Percentiles rank a stretch among this genome's conserved stretches.
phyloP scores from a whole-genome alignment of 2,888 invertebrate species.

The Trichopria drosophilae region DNA sequence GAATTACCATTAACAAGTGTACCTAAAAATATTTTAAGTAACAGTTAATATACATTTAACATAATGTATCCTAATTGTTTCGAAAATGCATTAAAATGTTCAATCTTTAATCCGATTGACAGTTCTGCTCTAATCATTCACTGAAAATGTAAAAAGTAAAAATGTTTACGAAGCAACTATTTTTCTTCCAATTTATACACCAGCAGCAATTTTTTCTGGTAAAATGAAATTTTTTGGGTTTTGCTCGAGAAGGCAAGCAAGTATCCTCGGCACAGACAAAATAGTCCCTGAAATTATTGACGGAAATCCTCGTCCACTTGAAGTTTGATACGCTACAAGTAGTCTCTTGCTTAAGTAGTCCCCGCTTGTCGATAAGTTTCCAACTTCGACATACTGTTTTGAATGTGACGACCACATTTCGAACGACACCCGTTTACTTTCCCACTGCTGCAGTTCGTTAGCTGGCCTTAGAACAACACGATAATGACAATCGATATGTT shows the following conservation, averaged over 20 bases:
- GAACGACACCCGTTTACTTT: conserved; percentile 70
- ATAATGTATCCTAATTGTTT: no score
- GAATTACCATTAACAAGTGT: no score
- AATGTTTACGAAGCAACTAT: no score
- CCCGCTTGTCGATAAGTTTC: conserved; percentile 71
- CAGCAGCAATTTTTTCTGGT: conserved; percentile 42
- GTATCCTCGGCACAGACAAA: conserved; percentile 72
- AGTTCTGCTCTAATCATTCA: no score
- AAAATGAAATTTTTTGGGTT: conserved; percentile 56
- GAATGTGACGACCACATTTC: conserved; percentile 74
- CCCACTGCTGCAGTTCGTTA: conserved; percentile 65
- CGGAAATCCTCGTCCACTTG: conserved; percentile 66
- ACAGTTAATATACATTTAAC: no score
- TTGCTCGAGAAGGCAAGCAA: conserved; percentile 74
- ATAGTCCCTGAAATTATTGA: conserved; percentile 73
- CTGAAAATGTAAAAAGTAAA: no score
- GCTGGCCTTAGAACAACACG: conserved; percentile 68
- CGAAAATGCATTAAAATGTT: no score
- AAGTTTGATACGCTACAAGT: conserved; percentile 68
- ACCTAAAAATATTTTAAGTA: no score
- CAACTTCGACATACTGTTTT: conserved; percentile 71
- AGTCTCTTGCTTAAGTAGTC: conserved; percentile 79
- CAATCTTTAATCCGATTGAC: no score
- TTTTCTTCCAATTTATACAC: no score
- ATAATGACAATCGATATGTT: conserved; percentile 69